Conservation (phyloP, 64 coral and sea anemone genomes). For the Montipora foliosa region DNA sequence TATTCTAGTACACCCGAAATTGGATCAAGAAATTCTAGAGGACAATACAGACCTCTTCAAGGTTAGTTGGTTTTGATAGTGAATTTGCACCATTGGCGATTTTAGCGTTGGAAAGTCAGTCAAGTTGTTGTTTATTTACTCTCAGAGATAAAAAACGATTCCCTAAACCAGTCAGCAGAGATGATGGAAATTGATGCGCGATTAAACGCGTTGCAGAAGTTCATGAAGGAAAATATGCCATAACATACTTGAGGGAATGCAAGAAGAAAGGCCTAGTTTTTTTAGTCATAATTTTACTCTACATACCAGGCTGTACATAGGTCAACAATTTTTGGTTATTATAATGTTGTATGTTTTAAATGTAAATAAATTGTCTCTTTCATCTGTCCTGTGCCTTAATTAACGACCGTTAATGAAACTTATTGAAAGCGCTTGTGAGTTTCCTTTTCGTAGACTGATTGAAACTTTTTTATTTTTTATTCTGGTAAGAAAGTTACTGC, state of each 20-base stretch:
- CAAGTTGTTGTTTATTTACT: background rate
- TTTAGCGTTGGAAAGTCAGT: background rate
- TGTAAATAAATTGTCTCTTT: no score
- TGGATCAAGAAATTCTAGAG: conserved; percentile 32
- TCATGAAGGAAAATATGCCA: conserved; percentile 94
- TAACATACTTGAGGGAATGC: background rate
- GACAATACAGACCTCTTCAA: background rate
- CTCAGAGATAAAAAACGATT: conserved; percentile 77
- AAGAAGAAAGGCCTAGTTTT: no score
- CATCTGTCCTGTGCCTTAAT: background rate
- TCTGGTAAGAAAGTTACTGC: no score
- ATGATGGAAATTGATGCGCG: conserved; percentile 98
- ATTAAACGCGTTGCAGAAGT: conserved; percentile 85
- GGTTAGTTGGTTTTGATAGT: conserved; percentile 5
- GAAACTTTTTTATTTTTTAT: no score
- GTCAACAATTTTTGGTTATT: no score
- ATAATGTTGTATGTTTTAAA: no score
- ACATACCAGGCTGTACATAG: no score
- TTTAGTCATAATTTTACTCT: no score
- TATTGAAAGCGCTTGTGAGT: no score
- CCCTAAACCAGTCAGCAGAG: conserved; percentile 87
- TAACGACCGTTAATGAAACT: no score
- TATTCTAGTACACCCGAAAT: conserved; percentile 96
- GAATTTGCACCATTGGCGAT: background rate
- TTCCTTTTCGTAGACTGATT: no score